Conservation (phyloP, 2,113 vertebrate species). For the Bubo scandiacus region DNA sequence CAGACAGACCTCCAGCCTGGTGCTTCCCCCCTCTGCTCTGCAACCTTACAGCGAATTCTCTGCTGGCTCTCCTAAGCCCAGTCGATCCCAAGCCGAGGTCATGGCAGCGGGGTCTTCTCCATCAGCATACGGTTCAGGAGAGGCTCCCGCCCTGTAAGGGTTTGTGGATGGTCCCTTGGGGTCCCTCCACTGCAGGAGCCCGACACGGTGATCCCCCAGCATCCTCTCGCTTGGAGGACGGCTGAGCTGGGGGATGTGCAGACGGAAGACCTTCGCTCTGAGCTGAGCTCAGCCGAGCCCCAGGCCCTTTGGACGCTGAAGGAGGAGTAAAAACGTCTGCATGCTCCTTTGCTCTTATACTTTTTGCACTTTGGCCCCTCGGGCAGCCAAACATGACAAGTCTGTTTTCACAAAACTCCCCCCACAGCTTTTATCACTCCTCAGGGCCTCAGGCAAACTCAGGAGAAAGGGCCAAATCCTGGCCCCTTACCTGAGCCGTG, state of each 20-base stretch:
- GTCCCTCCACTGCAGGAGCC: background rate
- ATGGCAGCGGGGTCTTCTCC: rapidly evolving
- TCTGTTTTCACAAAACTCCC: background rate
- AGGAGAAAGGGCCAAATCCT: background rate
- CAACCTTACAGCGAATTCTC: rapidly evolving
- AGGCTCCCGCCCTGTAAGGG: background rate
- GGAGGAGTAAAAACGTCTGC: background rate
- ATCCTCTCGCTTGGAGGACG: rapidly evolving
- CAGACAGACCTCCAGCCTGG: background rate
- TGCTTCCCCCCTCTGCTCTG: background rate
- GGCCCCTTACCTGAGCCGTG: background rate
- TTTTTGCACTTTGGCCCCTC: background rate
- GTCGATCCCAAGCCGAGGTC: too few species aligned
- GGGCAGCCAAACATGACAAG: rapidly evolving
- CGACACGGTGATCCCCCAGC: rapidly evolving
- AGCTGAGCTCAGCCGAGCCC: background rate
- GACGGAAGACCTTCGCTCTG: rapidly evolving
- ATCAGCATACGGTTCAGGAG: rapidly evolving
- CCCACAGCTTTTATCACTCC: background rate
- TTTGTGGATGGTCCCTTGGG: background rate
- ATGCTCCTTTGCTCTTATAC: background rate
- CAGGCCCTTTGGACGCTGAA: background rate
- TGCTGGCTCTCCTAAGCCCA: background rate
- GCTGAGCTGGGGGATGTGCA: rapidly evolving
- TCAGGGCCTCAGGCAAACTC: background rate